Conservation (phyloP, 2,113 vertebrate species). For the Thunnus thynnus region DNA sequence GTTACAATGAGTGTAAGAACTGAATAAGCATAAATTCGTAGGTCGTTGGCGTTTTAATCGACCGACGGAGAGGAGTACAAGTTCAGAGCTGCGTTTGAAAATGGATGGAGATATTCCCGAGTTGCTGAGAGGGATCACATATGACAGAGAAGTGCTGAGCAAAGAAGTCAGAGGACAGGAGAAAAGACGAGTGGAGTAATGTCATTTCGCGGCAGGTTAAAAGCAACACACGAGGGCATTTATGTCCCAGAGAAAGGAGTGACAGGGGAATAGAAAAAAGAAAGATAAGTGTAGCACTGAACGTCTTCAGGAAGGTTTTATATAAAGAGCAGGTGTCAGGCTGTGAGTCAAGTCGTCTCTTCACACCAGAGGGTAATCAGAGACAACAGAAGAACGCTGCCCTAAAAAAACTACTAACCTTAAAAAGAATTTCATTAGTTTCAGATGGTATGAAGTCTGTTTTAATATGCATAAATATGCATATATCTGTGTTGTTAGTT, state of each 20-base stretch:
- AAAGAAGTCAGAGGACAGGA: neutral
- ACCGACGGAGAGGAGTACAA: neutral
- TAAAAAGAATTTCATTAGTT: neutral
- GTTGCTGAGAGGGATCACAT: neutral
- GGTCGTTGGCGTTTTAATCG: conserved; percentile 2
- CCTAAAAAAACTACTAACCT: neutral
- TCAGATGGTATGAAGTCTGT: neutral
- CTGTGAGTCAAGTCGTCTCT: too few species aligned
- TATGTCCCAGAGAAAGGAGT: conserved; percentile 4
- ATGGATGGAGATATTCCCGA: conserved; percentile 3
- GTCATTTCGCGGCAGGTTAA: conserved; percentile 20
- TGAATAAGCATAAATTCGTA: conserved; percentile 36
- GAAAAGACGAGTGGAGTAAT: neutral
- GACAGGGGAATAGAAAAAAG: neutral
- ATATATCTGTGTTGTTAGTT: too few species aligned
- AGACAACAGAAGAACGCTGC: neutral
- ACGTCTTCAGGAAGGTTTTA: neutral
- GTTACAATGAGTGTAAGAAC: conserved; percentile 17
- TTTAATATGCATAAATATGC: too few species aligned
- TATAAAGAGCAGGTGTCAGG: neutral
- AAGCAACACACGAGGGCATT: neutral
- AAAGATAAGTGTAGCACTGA: neutral
- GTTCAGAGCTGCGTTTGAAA: conserved; percentile 13
- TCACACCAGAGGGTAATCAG: neutral
- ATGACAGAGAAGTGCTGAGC: conserved; percentile 22